Percentiles rank a stretch among this genome's conserved stretches.
Conservation (phyloP, 2,113 vertebrate genomes). For the Xenopus tropicalis region DNA sequence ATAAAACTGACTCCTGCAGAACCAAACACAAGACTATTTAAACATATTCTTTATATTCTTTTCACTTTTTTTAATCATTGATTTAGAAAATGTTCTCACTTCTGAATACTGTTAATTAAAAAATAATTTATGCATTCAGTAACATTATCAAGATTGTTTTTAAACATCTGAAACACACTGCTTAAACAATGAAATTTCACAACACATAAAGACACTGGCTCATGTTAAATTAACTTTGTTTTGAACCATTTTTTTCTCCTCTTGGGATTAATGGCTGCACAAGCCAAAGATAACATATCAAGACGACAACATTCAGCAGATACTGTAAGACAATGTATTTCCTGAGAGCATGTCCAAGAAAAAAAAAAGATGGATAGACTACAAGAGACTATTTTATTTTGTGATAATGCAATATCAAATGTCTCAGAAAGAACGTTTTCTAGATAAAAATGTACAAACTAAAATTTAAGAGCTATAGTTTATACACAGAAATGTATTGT, state of each 20-base stretch:
- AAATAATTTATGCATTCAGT: not conserved
- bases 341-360: conserved; percentile 37
- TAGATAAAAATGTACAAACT: conserved; percentile 2
- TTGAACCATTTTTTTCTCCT: conserved; percentile 20
- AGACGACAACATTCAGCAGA: conserved; percentile 33
- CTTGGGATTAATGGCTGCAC: conserved; percentile 15
- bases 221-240: not conserved
- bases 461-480: not conserved
- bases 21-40: too few species aligned
- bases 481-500: not conserved
- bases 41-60: too few species aligned
- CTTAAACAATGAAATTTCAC: not conserved
- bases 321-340: conserved; percentile 41
- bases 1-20: too few species aligned
- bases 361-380: conserved; percentile 14
- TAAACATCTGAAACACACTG: not conserved
- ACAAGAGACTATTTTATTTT: conserved; percentile 27
- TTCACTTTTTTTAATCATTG: too few species aligned
- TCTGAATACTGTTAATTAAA: not conserved
- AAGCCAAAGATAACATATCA: conserved; percentile 38
- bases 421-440: conserved; percentile 24
- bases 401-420: conserved; percentile 29
- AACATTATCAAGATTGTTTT: not conserved
- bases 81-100: not conserved
- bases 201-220: not conserved